Conservation (phyloP, 2,797 vertebrate genomes). For the Arctocebus calabarensis region DNA sequence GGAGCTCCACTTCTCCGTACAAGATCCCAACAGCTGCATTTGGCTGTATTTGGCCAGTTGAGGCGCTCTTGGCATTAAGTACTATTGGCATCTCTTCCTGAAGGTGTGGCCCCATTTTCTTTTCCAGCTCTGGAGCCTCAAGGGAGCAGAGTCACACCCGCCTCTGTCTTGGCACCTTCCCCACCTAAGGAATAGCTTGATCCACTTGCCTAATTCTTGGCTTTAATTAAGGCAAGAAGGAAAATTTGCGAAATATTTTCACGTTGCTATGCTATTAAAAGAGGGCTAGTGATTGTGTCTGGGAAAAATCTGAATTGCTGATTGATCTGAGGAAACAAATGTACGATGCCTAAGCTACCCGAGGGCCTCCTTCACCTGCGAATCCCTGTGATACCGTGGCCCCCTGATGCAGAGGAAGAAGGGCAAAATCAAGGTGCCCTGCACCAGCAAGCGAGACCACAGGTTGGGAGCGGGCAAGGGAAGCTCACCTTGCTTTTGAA, state of each 20-base stretch:
- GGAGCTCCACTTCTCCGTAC: slow-evolving; percentile 68
- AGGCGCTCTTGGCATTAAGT: background rate
- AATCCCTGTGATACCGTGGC: background rate
- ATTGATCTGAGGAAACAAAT: slow-evolving; percentile 9
- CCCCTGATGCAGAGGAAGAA: background rate
- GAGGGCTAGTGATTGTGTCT: background rate
- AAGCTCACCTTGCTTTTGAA: slow-evolving; percentile 4
- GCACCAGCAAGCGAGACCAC: background rate
- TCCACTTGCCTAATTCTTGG: background rate
- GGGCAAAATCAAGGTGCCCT: background rate
- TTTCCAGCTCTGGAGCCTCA: background rate
- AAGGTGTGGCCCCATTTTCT: slow-evolving; percentile 1
- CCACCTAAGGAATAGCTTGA: background rate
- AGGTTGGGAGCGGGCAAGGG: background rate
- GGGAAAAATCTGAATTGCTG: background rate
- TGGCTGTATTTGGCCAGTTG: background rate
- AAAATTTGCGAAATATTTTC: slow-evolving; percentile 25
- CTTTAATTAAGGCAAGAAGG: slow-evolving; percentile 42
- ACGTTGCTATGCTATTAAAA: background rate
- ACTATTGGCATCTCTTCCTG: slow-evolving; percentile 47
- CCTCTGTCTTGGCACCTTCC: background rate
- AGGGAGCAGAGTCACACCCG: background rate
- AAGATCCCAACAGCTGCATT: slow-evolving; percentile 35
- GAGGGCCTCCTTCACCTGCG: background rate
- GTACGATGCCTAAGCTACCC: background rate